Evolutionary conservation across 2,797 vertebrate species (phyloP).

Genomic region (Labeo calbasu): DNA sequence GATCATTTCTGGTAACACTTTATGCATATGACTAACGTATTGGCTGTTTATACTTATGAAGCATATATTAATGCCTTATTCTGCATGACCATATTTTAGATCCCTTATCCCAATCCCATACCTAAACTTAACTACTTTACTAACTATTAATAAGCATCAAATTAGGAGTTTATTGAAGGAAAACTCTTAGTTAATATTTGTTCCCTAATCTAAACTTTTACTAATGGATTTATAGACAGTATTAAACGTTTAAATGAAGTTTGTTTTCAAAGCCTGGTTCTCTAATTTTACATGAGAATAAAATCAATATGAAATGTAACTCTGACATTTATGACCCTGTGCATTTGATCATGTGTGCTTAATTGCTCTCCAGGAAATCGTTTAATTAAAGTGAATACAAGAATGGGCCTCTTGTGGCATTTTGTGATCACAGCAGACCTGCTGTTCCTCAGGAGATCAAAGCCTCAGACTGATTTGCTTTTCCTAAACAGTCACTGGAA

Average conservation of each 20-base stretch:
- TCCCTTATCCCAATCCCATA: too few species aligned
- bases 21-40: too few species aligned
- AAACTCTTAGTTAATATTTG: too few species aligned
- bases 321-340: constrained; percentile 23
- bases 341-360: background rate
- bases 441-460: constrained; percentile 27
- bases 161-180: too few species aligned
- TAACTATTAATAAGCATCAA: too few species aligned
- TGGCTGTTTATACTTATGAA: too few species aligned
- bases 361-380: constrained; percentile 30
- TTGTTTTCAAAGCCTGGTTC: background rate
- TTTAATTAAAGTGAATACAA: constrained; percentile 25
- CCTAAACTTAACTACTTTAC: too few species aligned
- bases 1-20: too few species aligned
- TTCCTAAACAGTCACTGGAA: background rate
- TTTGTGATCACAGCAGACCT: constrained; percentile 23
- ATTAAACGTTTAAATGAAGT: background rate
- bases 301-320: background rate
- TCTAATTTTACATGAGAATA: background rate
- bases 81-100: too few species aligned
- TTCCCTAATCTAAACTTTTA: too few species aligned
- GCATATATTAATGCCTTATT: too few species aligned
- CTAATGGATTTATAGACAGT: background rate
- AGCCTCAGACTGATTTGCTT: background rate
- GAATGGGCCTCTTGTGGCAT: background rate